phyloP scores from a whole-genome alignment of 2,113 vertebrate genomes.

The Pontoporia blainvillei region DNA sequence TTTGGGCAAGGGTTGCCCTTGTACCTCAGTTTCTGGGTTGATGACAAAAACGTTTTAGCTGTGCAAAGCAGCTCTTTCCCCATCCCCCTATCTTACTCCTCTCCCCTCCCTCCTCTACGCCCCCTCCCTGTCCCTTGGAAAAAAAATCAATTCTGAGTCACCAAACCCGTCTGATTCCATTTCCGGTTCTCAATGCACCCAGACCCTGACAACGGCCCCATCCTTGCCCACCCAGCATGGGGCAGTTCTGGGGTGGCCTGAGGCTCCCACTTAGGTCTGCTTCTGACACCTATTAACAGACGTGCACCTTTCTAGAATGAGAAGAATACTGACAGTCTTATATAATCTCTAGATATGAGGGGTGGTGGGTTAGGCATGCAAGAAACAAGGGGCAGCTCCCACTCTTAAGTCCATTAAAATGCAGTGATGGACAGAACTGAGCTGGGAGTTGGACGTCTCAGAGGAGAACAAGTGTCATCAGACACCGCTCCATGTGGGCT shows the following conservation, averaged over 20 bases:
- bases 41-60: slow-evolving; percentile 67
- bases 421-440: slow-evolving; percentile 47
- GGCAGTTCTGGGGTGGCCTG: slow-evolving; percentile 21
- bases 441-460: slow-evolving; percentile 54
- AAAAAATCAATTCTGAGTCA: slow-evolving; percentile 74
- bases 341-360: slow-evolving; percentile 11
- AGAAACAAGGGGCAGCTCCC: slow-evolving; percentile 44
- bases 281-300: not conserved
- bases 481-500: slow-evolving; percentile 62
- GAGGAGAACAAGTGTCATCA: slow-evolving; percentile 71
- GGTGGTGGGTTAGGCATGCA: slow-evolving; percentile 25
- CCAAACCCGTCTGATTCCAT: slow-evolving; percentile 70
- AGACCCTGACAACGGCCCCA: slow-evolving; percentile 71
- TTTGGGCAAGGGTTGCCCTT: slow-evolving; percentile 48
- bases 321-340: slow-evolving; percentile 35
- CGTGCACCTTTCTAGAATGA: not conserved
- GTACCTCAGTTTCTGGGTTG: slow-evolving; percentile 64
- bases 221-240: slow-evolving; percentile 48
- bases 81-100: slow-evolving; percentile 51
- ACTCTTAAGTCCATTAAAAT: slow-evolving; percentile 51
- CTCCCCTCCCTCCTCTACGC: slow-evolving; percentile 48
- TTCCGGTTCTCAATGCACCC: slow-evolving; percentile 70
- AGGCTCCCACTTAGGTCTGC: not conserved
- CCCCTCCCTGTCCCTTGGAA: slow-evolving; percentile 68
- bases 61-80: slow-evolving; percentile 57